A percentile compares a stretch with the other conserved stretches of the same genome.
Conservation (phyloP, 1,140 invertebrate genomes). For the Rhagoletis pomonella region DNA sequence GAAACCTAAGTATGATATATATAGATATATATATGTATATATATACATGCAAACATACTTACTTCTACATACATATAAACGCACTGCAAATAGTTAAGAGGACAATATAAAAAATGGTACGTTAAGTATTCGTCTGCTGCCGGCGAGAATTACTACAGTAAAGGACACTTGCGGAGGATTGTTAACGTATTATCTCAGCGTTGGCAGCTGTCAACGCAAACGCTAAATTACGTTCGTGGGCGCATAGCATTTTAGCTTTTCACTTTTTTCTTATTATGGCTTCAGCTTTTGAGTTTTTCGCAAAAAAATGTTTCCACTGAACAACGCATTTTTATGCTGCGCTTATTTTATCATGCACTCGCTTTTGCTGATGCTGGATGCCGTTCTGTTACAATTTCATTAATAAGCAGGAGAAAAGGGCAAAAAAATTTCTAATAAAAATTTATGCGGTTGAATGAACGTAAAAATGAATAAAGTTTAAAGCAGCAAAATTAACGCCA, state of each 20-base stretch:
- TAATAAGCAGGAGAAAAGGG: background rate
- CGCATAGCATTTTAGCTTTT: background rate
- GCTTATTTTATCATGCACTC: background rate
- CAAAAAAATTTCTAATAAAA: background rate
- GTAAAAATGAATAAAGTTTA: background rate
- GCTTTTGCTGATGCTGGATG: background rate
- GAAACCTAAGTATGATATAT: background rate
- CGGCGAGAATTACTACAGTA: background rate
- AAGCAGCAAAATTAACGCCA: background rate
- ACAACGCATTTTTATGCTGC: background rate
- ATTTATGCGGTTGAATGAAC: background rate
- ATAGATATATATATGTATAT: background rate
- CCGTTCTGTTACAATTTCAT: slow-evolving; percentile 10
- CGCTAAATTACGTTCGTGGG: slow-evolving; percentile 13
- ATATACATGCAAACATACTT: no score
- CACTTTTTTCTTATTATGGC: background rate
- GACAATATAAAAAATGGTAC: no score
- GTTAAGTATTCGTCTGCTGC: background rate
- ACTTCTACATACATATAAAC: no score
- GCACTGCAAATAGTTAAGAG: no score
- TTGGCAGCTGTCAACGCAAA: slow-evolving; percentile 48
- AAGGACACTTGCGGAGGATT: background rate
- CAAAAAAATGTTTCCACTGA: background rate
- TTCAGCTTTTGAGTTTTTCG: background rate
- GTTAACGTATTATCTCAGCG: slow-evolving; percentile 37